Base-by-base conservation (phyloP, 2,113 vertebrate species). In the Papio anubis region DNA sequence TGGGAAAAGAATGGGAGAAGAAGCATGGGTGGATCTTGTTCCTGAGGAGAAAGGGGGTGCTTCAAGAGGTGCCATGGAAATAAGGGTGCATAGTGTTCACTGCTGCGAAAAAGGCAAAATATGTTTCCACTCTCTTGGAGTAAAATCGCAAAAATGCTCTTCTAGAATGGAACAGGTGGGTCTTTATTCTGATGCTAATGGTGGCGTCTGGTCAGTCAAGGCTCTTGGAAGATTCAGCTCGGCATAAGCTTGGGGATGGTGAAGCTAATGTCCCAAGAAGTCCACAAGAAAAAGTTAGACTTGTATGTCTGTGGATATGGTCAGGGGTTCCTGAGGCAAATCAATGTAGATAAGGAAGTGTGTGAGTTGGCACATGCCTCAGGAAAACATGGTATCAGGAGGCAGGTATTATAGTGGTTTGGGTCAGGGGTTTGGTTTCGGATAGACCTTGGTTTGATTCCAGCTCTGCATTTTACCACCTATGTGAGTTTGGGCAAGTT, bases 401-500 rank as follows among this genome's bases (percentile, higher is more conserved):
- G 57, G 21, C 43, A 64, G 52, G 59, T 48, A 83, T 45, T 73
- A 50, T 18, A 50, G 21, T 64, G 12, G 43, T 66, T 85, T 89
- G 57, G 38, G 59, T 59, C 18, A 61, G 17, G 48, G 25, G 6
- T 57, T 72, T 93, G 43, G 32, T 59, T 97, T 94, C 57, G 78
- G 45, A 94, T 23, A 73, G 21, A 87, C 1, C 35, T 87, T 21
- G n/a, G 18, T 85, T 93, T 91, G 64, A 85, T 83, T 95, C 50
- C 48, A 70, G 12, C 35, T 59, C n/a, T 91, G 61, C 25, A 23
- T 90, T 96, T 75, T 91, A 59, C 73, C 13, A 88, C 70, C 52
- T 70, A 93, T 38, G 17, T 80, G 80, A 86, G 10, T 93, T 68
- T 93, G 75, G 57, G n/a, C 57, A 93, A 94, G 25, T 92, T 85